phyloP scores from a whole-genome alignment of 1,140 invertebrate genomes.

The Drosophila nigrodunni region DNA sequence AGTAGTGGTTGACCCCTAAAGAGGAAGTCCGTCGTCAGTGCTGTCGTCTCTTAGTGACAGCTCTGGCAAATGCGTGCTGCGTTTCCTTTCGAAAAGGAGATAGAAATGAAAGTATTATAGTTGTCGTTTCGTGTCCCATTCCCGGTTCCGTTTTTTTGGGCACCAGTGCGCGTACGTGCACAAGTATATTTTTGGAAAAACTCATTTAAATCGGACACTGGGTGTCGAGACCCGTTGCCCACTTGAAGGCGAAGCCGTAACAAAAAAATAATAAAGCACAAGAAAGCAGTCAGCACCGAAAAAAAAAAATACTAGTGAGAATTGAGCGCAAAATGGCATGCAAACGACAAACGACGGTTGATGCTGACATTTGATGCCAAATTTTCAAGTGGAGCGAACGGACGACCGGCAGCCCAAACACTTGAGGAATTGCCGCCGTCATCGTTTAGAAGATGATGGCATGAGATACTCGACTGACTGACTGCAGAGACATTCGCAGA shows the following conservation, averaged over 20 bases:
- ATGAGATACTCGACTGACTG: slow-evolving; percentile 64
- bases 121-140: slow-evolving; percentile 52
- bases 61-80: slow-evolving; percentile 57
- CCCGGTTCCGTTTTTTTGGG: slow-evolving; percentile 25
- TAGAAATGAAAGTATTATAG: slow-evolving; percentile 48
- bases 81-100: slow-evolving; percentile 44
- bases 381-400: slow-evolving; percentile 77
- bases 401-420: slow-evolving; percentile 69
- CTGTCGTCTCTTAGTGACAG: slow-evolving; percentile 36
- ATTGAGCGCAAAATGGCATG: slow-evolving; percentile 69
- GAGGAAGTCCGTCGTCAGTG: slow-evolving; percentile 47
- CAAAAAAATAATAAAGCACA: slow-evolving; percentile 21
- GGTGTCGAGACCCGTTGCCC: slow-evolving; percentile 50
- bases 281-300: background rate
- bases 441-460: slow-evolving; percentile 81
- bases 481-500: slow-evolving; percentile 42
- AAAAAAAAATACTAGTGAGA: slow-evolving; percentile 62
- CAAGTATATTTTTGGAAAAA: slow-evolving; percentile 77
- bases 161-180: slow-evolving; percentile 61
- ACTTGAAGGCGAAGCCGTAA: slow-evolving; percentile 40
- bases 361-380: slow-evolving; percentile 82
- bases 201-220: slow-evolving; percentile 77
- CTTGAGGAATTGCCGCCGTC: slow-evolving; percentile 80
- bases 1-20: slow-evolving; percentile 62
- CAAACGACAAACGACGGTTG: slow-evolving; percentile 69